These are phyloP conservation scores for Spilosoma lubricipeda DNA, from an alignment of 2,888 invertebrate species.

Conservation along the genomic window DNA sequence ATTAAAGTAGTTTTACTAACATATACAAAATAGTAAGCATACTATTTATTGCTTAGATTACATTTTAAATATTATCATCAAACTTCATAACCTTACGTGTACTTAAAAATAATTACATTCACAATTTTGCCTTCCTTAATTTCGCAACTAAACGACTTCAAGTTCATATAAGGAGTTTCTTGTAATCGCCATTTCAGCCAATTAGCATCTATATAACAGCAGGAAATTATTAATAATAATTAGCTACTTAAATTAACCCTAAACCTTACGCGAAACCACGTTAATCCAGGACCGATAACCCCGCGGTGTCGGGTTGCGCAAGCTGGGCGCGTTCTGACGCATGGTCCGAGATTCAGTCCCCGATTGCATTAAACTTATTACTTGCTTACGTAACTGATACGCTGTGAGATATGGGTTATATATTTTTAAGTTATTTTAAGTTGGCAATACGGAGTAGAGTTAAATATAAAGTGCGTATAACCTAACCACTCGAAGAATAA, in stretches of 20 bases:
- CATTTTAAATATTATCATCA: background rate
- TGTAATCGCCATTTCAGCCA: slow-evolving; percentile 8
- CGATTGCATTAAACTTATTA: slow-evolving; percentile 57
- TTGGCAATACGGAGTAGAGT: background rate
- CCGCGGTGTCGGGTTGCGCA: slow-evolving; percentile 47
- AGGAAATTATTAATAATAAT: slow-evolving; percentile 18
- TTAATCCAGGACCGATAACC: slow-evolving; percentile 34
- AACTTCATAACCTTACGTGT: background rate
- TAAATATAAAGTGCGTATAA: background rate
- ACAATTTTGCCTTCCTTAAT: background rate
- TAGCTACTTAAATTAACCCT: slow-evolving; percentile 20
- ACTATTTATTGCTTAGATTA: too few relatives aligned
- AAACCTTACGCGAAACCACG: slow-evolving; percentile 20
- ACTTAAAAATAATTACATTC: background rate
- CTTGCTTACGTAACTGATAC: slow-evolving; percentile 56
- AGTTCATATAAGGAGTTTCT: slow-evolving; percentile 1
- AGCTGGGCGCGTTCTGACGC: slow-evolving; percentile 51
- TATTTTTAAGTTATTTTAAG: slow-evolving; percentile 12
- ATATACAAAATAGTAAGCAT: too few relatives aligned
- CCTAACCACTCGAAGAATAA: background rate
- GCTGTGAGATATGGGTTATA: slow-evolving; percentile 40
- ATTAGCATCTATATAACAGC: slow-evolving; percentile 6
- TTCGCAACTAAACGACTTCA: background rate
- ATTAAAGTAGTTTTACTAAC: too few relatives aligned
- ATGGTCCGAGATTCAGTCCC: slow-evolving; percentile 49